phyloP scores from a whole-genome alignment of 2,113 vertebrate genomes.

The Heptranchias perlo region DNA sequence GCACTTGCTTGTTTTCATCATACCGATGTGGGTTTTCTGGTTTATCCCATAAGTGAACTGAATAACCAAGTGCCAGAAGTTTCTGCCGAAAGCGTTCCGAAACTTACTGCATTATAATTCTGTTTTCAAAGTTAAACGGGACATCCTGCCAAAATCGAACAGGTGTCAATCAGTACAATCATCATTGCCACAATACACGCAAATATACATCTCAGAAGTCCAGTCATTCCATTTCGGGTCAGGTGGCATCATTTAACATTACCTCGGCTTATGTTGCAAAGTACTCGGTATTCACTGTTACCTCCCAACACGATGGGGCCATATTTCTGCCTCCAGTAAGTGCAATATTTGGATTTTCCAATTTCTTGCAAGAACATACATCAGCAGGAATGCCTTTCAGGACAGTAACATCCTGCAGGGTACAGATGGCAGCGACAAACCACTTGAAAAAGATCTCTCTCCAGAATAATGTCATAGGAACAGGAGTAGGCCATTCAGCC shows the following conservation, averaged over 20 bases:
- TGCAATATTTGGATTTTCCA: too few species aligned
- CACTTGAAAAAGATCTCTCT: neutral
- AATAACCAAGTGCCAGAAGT: neutral
- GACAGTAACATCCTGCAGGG: neutral
- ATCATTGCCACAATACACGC: neutral
- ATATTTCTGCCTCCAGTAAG: neutral
- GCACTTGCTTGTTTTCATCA: neutral
- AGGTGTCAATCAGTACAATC: neutral
- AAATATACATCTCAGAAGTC: neutral
- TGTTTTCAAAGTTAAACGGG: neutral
- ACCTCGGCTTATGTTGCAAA: neutral
- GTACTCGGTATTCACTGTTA: neutral
- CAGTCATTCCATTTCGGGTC: neutral
- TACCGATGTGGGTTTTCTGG: neutral
- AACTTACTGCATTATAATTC: neutral
- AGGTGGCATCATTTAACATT: too few species aligned
- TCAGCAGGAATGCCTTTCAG: neutral
- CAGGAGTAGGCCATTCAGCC: too few species aligned
- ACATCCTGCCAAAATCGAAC: neutral
- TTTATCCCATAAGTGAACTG: neutral
- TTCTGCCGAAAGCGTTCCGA: neutral
- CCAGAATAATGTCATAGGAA: too few species aligned
- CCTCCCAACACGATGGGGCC: neutral
- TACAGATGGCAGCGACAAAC: neutral
- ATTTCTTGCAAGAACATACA: neutral